Percentiles rank a stretch among this genome's conserved stretches.
Evolutionary conservation across 1,140 invertebrate species (phyloP).

Genomic region (Notospermus geniculatus): DNA sequence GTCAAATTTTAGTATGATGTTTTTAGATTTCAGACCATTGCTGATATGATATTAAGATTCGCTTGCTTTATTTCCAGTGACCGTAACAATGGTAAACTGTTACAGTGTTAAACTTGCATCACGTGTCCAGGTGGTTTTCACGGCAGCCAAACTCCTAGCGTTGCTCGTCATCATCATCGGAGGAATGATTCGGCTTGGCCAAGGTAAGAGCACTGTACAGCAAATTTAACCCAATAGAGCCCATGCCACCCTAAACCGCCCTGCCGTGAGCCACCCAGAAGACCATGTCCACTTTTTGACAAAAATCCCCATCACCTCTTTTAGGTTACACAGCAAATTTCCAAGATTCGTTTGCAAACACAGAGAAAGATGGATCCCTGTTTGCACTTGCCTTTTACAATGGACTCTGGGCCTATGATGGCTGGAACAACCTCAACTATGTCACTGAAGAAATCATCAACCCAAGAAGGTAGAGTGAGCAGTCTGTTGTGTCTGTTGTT

Average conservation of each 20-base stretch:
- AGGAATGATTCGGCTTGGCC: neutral
- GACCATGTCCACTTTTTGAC: no score
- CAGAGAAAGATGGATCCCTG: constrained; percentile 35
- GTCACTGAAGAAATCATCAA: constrained; percentile 84
- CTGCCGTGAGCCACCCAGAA: no score
- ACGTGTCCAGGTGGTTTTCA: constrained; percentile 20
- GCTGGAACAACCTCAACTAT: constrained; percentile 59
- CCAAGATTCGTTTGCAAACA: constrained; percentile 58
- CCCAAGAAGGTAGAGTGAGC: constrained; percentile 72
- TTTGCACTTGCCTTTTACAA: constrained; percentile 60
- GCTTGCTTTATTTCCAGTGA: neutral
- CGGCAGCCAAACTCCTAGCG: neutral
- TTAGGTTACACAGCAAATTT: constrained; percentile 53
- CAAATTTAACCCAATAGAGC: no score
- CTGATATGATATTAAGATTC: neutral
- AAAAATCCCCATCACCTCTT: no score
- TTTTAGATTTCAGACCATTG: neutral
- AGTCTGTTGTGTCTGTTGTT: no score
- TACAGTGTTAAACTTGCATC: neutral
- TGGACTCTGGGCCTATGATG: constrained; percentile 61
- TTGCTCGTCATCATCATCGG: constrained; percentile 1
- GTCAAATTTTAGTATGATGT: no score
- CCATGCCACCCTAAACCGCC: no score
- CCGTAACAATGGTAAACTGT: constrained; percentile 5
- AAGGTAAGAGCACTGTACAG: constrained; percentile 10